These are phyloP conservation scores for Phallusia fumigata DNA, from an alignment of 23 tunicate genomes.

Conservation along the genomic window DNA sequence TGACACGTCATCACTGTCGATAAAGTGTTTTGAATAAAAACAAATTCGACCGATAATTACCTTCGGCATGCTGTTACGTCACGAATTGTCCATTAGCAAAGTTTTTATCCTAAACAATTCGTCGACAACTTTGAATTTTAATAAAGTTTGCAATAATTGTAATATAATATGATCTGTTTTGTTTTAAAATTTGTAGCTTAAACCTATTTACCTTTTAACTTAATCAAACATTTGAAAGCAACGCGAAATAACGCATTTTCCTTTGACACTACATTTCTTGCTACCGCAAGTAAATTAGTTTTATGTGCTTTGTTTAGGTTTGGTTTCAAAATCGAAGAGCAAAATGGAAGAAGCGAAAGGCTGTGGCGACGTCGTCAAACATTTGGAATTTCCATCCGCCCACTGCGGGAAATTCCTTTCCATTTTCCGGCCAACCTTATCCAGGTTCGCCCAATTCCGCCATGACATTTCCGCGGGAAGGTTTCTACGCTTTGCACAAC, in stretches of 20 bases:
- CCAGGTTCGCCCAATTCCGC: conserved; percentile 23
- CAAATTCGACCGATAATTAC: background rate
- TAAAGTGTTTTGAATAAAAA: background rate
- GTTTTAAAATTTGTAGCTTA: too few relatives aligned
- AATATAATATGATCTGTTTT: too few relatives aligned
- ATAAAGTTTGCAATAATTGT: too few relatives aligned
- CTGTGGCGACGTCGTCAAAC: conserved; percentile 25
- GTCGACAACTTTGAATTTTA: too few relatives aligned
- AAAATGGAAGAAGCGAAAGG: conserved; percentile 91
- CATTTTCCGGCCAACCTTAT: conserved; percentile 64
- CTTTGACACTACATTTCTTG: too few relatives aligned
- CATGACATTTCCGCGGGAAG: conserved; percentile 14
- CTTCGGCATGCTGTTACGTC: too few relatives aligned
- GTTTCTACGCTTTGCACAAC: conserved; percentile 13
- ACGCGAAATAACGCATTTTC: too few relatives aligned
- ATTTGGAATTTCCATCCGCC: conserved; percentile 44
- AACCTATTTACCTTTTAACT: too few relatives aligned
- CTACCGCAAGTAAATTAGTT: too few relatives aligned
- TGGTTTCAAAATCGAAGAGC: conserved; percentile 98
- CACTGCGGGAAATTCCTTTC: conserved; percentile 33
- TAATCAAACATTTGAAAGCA: too few relatives aligned
- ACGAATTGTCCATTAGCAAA: background rate
- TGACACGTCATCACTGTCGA: conserved; percentile 12
- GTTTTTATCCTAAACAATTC: background rate
- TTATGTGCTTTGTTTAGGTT: conserved; percentile 40